These are phyloP conservation scores for Siniperca knerii DNA, from an alignment of 2,113 vertebrate species.

Conservation along the genomic window DNA sequence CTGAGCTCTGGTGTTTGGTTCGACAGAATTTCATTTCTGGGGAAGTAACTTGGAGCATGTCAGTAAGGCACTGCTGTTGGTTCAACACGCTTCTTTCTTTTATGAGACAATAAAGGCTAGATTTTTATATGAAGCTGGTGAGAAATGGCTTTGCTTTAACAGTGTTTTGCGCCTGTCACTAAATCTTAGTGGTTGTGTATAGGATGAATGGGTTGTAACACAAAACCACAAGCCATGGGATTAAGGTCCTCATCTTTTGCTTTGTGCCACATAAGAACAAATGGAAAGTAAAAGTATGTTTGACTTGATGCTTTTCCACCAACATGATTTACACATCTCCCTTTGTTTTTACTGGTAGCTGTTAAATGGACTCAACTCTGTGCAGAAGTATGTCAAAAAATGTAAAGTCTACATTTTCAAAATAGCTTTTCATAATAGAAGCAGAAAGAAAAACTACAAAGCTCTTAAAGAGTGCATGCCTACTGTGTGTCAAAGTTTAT, in stretches of 20 bases:
- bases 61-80: conserved; percentile 77
- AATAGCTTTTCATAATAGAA: conserved; percentile 2
- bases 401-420: conserved; percentile 9
- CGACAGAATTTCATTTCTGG: conserved; percentile 70
- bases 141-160: conserved; percentile 85
- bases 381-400: conserved; percentile 11
- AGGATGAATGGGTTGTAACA: conserved; percentile 74
- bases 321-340: conserved; percentile 46
- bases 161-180: conserved; percentile 82
- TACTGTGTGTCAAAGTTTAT: neutral
- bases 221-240: conserved; percentile 78
- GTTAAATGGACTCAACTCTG: conserved; percentile 17
- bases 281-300: conserved; percentile 71
- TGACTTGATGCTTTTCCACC: conserved; percentile 58
- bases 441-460: neutral
- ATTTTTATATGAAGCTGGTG: conserved; percentile 83
- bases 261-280: conserved; percentile 66
- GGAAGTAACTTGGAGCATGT: conserved; percentile 78
- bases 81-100: conserved; percentile 82
- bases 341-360: conserved; percentile 39
- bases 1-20: conserved; percentile 61
- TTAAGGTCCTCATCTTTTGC: conserved; percentile 71
- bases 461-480: neutral
- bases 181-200: conserved; percentile 80
- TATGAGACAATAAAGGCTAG: conserved; percentile 85